These are phyloP conservation scores for Propithecus deckenii DNA, from an alignment of 2,797 vertebrate species.

Conservation along the genomic window DNA sequence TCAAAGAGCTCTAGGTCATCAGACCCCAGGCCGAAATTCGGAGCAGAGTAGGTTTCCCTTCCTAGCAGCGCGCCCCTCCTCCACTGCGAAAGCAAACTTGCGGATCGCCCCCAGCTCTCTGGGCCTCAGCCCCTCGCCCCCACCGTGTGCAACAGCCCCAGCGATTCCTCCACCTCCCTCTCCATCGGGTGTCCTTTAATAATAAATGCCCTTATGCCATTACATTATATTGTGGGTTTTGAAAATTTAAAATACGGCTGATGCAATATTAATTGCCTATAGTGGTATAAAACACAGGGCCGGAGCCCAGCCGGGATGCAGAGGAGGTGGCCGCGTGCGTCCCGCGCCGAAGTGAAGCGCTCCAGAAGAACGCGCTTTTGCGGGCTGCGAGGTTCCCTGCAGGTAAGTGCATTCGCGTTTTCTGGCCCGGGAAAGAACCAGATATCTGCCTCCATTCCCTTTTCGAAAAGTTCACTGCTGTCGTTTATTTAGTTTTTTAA, in stretches of 20 bases:
- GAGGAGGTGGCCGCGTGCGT: conserved; percentile 72
- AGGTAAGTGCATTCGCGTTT: conserved; percentile 81
- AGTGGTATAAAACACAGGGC: conserved; percentile 88
- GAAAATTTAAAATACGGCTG: conserved; percentile 92
- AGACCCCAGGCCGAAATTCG: conserved; percentile 36
- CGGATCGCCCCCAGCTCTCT: conserved; percentile 15
- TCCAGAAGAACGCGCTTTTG: conserved; percentile 45
- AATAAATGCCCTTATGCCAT: conserved; percentile 90
- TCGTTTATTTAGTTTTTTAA: neutral
- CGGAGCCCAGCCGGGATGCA: conserved; percentile 74
- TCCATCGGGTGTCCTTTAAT: conserved; percentile 90
- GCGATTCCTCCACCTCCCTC: conserved; percentile 78
- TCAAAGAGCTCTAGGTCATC: conserved; percentile 68
- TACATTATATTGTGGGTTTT: conserved; percentile 88
- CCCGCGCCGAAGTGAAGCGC: conserved; percentile 76
- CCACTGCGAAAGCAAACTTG: conserved; percentile 5
- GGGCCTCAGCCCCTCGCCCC: conserved; percentile 41
- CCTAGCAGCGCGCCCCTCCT: no score
- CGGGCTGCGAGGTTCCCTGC: conserved; percentile 46
- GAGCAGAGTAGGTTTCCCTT: neutral
- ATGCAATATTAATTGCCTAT: conserved; percentile 93
- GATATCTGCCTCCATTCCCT: neutral
- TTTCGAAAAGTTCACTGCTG: conserved; percentile 19
- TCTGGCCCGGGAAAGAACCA: neutral
- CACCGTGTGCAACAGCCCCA: conserved; percentile 48